Evolutionary conservation across 2,797 vertebrate species (phyloP), one percentile per base, ranked within the genome.

Genomic region (Silurus lanzhouensis): DNA sequence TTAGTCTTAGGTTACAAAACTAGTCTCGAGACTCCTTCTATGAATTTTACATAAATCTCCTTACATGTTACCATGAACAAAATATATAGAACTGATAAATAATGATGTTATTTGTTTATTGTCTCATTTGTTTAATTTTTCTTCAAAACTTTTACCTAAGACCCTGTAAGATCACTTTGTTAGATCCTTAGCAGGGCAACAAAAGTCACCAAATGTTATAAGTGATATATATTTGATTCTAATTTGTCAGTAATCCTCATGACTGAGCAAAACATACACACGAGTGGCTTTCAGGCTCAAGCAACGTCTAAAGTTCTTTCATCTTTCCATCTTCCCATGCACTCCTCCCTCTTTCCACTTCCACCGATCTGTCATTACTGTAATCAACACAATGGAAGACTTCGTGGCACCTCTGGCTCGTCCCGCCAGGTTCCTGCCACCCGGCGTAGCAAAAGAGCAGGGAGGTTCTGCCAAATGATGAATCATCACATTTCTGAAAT

Each of bases 341-440:
- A 77, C 74, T 90, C 83, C 75, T 78, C 71, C 55, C 72, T 76
- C 58, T 74, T 61, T 74, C 17, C 72, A n/a, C 87, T 68, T 85
- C 74, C 87, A 87, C 78, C 89, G 81, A 92, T 93, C 90, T 90
- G 90, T 92, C 91, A 91, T 89, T 89, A 86, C 85, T 89, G 88
- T 91, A 93, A 93, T 94, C 92, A 93, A 93, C 91, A 93, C 93
- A 93, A 91, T 92, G 88, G 91, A 91, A 90, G 86, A 86, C 87
- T 90, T 76, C 78, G 76, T 19, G 89, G 88, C 83, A 86, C 57
- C 31, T 13, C 89, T 90, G 91, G 87, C 91, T 89, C 83, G 81
- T 79, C 85, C 86, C 87, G 87, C 90, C 91, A 89, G 88, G 12
- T 57, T 82, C 57, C 70, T n/a, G 46, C 78, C 86, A 87, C 85